These are phyloP conservation scores for Maniola jurtina DNA, from an alignment of 1,140 invertebrate genomes.

Conservation along the genomic window DNA sequence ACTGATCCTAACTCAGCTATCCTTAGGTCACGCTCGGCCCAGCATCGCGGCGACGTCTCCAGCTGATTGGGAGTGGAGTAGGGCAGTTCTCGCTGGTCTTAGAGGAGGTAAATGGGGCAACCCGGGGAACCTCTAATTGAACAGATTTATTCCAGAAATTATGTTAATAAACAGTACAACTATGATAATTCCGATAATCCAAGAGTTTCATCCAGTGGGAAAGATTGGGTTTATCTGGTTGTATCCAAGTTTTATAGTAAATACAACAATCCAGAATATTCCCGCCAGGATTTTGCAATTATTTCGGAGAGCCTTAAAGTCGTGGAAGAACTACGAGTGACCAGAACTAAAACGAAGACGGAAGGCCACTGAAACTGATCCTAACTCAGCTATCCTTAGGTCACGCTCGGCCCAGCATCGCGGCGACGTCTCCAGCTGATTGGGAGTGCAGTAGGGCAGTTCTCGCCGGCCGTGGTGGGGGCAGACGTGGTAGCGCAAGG, in stretches of 20 bases:
- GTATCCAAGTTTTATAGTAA: background rate
- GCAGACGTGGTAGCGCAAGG: slow-evolving; percentile 52
- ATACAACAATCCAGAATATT: background rate
- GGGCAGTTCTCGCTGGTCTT: slow-evolving; percentile 55
- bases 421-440: slow-evolving; percentile 80
- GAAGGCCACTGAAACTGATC: slow-evolving; percentile 43
- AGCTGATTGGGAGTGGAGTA: slow-evolving; percentile 81
- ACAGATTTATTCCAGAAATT: too few relatives aligned
- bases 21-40: slow-evolving; percentile 79
- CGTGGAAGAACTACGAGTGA: slow-evolving; percentile 10
- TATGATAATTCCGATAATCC: too few relatives aligned
- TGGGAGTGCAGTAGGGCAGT: slow-evolving; percentile 80
- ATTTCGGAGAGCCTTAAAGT: background rate
- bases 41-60: slow-evolving; percentile 81
- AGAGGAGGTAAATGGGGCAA: slow-evolving; percentile 55
- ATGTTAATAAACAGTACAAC: too few relatives aligned
- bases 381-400: slow-evolving; percentile 52
- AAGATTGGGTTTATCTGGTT: too few relatives aligned
- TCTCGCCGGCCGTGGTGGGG: slow-evolving; percentile 54
- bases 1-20: slow-evolving; percentile 46
- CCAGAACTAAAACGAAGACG: slow-evolving; percentile 24
- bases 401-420: slow-evolving; percentile 82
- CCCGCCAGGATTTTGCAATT: background rate
- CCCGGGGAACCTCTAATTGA: too few relatives aligned
- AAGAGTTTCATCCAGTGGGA: too few relatives aligned